These are phyloP conservation scores for Pseudonaja textilis DNA, from an alignment of 2,113 vertebrate genomes.

Conservation along the genomic window DNA sequence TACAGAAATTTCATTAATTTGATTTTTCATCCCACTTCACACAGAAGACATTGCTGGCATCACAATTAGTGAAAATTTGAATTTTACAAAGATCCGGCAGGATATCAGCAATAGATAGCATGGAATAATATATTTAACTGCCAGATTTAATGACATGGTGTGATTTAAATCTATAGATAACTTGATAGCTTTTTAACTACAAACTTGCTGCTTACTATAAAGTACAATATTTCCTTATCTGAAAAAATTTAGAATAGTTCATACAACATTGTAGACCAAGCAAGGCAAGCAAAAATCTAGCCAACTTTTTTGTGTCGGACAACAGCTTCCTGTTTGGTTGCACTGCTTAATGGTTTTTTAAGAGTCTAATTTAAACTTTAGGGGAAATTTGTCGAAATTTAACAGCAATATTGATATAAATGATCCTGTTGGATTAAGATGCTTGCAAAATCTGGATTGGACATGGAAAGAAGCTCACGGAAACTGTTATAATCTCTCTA, in stretches of 20 bases:
- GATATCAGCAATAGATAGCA: not conserved
- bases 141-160: not conserved
- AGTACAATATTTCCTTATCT: not conserved
- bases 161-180: not conserved
- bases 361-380: not conserved
- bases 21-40: not conserved
- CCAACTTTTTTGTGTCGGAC: not conserved
- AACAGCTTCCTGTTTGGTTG: not conserved
- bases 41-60: not conserved
- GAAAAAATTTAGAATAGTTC: not conserved
- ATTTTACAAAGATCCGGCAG: not conserved
- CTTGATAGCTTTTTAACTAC: not conserved
- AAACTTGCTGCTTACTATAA: not conserved
- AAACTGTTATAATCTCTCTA: not conserved
- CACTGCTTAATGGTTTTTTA: not conserved
- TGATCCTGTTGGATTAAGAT: not conserved
- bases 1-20: not conserved
- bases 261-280: not conserved
- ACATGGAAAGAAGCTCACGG: not conserved
- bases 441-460: not conserved
- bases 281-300: not conserved
- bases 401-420: not conserved
- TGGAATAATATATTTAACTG: not conserved
- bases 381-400: not conserved
- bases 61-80: not conserved